Percentiles rank a stretch among this genome's conserved stretches.
Evolutionary conservation across 2,797 vertebrate genomes (phyloP).

Genomic region (Cryptoprocta ferox): DNA sequence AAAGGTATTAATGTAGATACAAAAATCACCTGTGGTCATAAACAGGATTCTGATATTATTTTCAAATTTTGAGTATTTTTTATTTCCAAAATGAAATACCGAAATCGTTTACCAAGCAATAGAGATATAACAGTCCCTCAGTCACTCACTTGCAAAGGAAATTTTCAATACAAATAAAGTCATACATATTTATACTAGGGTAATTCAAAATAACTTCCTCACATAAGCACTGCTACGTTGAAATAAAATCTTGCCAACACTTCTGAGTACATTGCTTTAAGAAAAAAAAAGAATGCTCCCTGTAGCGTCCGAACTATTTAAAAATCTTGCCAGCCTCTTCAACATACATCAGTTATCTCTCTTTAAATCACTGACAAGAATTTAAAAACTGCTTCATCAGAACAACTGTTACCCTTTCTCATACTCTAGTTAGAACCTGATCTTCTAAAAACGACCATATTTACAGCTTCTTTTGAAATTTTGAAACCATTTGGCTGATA

Average conservation of each 20-base stretch:
- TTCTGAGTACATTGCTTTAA: slow-evolving; percentile 81
- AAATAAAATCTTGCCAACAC: slow-evolving; percentile 79
- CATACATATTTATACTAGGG: slow-evolving; percentile 70
- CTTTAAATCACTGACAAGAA: slow-evolving; percentile 87
- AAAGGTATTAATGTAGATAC: slow-evolving; percentile 16
- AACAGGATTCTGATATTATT: slow-evolving; percentile 21
- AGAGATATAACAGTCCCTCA: slow-evolving; percentile 70
- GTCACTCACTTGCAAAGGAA: slow-evolving; percentile 77
- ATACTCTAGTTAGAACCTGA: slow-evolving; percentile 86
- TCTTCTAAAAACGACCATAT: slow-evolving; percentile 83
- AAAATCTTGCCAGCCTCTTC: slow-evolving; percentile 86
- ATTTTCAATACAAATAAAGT: slow-evolving; percentile 85
- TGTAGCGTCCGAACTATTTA: slow-evolving; percentile 87
- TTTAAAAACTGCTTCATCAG: slow-evolving; percentile 89
- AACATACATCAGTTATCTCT: slow-evolving; percentile 86
- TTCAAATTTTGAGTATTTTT: slow-evolving; percentile 71
- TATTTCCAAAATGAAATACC: slow-evolving; percentile 74
- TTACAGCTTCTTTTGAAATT: slow-evolving; percentile 78
- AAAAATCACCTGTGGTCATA: slow-evolving; percentile 62
- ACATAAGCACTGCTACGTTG: slow-evolving; percentile 74
- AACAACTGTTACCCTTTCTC: slow-evolving; percentile 88
- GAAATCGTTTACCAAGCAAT: slow-evolving; percentile 77
- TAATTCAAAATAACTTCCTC: slow-evolving; percentile 83
- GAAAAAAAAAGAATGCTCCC: slow-evolving; percentile 80
- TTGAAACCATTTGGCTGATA: slow-evolving; percentile 77